A percentile compares a stretch with the other conserved stretches of the same genome.
Conservation (phyloP, 2,888 invertebrate species). For the Leptinotarsa haldemani region DNA sequence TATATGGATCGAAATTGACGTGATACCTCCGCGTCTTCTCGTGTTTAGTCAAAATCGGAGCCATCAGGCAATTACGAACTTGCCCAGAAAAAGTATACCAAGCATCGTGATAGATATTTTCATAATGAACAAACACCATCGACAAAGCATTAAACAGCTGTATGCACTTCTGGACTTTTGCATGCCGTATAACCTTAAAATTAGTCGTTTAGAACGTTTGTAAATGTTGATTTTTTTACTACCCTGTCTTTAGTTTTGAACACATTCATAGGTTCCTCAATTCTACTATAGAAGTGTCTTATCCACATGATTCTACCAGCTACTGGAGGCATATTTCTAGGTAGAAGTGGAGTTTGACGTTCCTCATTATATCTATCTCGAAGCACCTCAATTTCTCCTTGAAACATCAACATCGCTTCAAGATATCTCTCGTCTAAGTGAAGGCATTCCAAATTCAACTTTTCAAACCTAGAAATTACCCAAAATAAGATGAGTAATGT, state of each 20-base stretch:
- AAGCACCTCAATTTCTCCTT: constrained; percentile 76
- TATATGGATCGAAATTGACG: constrained; percentile 80
- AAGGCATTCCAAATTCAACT: constrained; percentile 77
- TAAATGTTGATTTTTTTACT: not conserved
- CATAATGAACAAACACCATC: constrained; percentile 84
- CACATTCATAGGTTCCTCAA: constrained; percentile 80
- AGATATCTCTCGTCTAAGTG: constrained; percentile 81
- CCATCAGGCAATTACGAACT: constrained; percentile 74
- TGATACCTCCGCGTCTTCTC: constrained; percentile 74
- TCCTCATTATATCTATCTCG: constrained; percentile 83
- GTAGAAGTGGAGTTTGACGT: constrained; percentile 78
- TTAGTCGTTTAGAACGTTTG: not conserved
- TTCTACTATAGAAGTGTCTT: constrained; percentile 78
- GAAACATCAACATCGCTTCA: constrained; percentile 76
- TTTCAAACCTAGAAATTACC: constrained; percentile 73
- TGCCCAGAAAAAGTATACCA: constrained; percentile 83
- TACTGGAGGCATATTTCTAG: constrained; percentile 83
- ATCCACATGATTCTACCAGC: constrained; percentile 88
- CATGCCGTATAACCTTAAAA: constrained; percentile 69
- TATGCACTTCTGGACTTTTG: constrained; percentile 79
- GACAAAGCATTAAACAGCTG: constrained; percentile 83
- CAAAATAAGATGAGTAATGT: not conserved
- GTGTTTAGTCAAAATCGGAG: constrained; percentile 78
- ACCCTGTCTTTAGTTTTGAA: constrained; percentile 64
- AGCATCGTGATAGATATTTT: constrained; percentile 83